Evolutionary conservation across 2,797 vertebrate species (phyloP).

Genomic region (Crax fasciolata): DNA sequence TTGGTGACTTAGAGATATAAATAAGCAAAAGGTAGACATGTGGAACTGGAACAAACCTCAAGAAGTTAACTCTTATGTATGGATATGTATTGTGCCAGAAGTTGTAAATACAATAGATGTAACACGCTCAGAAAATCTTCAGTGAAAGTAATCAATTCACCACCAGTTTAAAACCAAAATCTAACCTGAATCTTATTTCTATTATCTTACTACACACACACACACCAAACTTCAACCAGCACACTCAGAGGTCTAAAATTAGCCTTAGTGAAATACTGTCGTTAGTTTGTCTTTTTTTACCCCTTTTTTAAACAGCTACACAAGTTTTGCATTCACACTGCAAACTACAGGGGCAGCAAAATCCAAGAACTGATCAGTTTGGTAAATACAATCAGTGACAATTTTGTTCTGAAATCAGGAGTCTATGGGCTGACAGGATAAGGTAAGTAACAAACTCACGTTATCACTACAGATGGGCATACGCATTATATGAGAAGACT

Average conservation of each 20-base stretch:
- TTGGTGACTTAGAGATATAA: background rate
- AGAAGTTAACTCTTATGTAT: background rate
- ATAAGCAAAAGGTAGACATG: background rate
- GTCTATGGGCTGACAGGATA: background rate
- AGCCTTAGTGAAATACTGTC: background rate
- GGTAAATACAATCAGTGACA: background rate
- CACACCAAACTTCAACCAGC: background rate
- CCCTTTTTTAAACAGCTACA: background rate
- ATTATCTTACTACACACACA: background rate
- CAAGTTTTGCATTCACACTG: background rate
- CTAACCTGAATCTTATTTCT: background rate
- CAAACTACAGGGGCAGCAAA: background rate
- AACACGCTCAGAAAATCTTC: background rate
- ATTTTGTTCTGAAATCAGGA: background rate
- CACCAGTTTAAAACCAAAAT: background rate
- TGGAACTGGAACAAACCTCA: background rate
- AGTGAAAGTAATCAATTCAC: background rate
- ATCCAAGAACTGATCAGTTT: background rate
- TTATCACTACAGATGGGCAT: background rate
- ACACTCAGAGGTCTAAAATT: background rate
- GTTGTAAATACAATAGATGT: background rate
- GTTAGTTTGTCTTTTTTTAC: background rate
- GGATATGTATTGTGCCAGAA: background rate
- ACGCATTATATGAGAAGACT: background rate
- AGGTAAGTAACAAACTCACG: background rate